phyloP scores from a whole-genome alignment of 2,113 vertebrate species.

The Sturnira hondurensis region DNA sequence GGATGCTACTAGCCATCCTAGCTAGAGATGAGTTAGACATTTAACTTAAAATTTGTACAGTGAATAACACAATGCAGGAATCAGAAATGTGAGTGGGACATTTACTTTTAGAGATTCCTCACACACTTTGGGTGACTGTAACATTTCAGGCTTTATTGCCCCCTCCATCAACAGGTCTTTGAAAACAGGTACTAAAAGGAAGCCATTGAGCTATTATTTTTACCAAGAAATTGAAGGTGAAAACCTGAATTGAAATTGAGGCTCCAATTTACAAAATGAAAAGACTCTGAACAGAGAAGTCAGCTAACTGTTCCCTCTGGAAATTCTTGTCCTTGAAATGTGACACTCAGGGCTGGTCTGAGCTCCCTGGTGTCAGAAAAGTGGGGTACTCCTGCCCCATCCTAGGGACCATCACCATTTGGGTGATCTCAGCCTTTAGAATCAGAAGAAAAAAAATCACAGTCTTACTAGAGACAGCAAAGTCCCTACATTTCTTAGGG shows the following conservation, averaged over 20 bases:
- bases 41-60: not conserved
- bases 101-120: not conserved
- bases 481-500: constrained; percentile 55
- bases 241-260: constrained; percentile 26
- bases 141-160: not conserved
- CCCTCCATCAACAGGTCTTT: not conserved
- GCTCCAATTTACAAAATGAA: constrained; percentile 11
- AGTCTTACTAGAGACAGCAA: not conserved
- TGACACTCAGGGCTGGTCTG: not conserved
- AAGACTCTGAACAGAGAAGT: constrained; percentile 15
- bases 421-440: not conserved
- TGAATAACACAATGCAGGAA: not conserved
- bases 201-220: constrained; percentile 19
- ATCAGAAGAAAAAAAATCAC: not conserved
- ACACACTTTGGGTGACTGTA: not conserved
- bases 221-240: constrained; percentile 43
- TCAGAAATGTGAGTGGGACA: not conserved
- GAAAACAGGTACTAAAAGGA: not conserved
- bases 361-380: not conserved
- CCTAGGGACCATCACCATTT: not conserved
- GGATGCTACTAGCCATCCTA: not conserved
- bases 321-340: constrained; percentile 43
- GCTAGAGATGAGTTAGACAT: not conserved
- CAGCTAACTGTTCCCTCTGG: constrained; percentile 15
- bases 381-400: not conserved